These are phyloP conservation scores for Lycaena phlaeas DNA, from an alignment of 2,888 invertebrate genomes.

Conservation along the genomic window DNA sequence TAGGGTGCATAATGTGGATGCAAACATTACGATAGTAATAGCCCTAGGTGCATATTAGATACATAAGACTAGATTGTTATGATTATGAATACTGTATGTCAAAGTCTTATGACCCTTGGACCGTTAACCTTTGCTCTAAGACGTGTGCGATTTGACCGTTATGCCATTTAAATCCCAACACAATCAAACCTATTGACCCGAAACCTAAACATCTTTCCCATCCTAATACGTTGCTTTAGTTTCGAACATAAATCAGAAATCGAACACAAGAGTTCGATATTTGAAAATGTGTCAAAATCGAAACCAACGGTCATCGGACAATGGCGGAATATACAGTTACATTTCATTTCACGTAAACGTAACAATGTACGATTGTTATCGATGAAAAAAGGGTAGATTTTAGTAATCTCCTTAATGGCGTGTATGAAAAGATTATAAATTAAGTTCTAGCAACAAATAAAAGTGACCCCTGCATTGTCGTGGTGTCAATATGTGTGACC, in stretches of 20 bases:
- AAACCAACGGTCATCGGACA: conserved; percentile 53
- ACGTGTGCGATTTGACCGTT: conserved; percentile 67
- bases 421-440: conserved; percentile 75
- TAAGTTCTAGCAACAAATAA: conserved; percentile 73
- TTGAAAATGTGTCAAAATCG: conserved; percentile 62
- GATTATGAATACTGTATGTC: no score
- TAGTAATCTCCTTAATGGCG: conserved; percentile 72
- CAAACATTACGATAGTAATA: no score
- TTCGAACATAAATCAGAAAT: conserved; percentile 63
- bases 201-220: conserved; percentile 50
- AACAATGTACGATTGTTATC: conserved; percentile 68
- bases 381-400: conserved; percentile 68
- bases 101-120: no score
- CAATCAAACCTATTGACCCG: conserved; percentile 59
- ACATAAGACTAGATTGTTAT: no score
- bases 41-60: no score
- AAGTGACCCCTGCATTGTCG: conserved; percentile 70
- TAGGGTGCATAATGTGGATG: no score
- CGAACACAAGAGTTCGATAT: conserved; percentile 50
- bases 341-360: conserved; percentile 60
- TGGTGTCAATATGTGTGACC: conserved; percentile 73
- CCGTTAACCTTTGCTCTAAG: conserved; percentile 55
- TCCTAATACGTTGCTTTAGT: conserved; percentile 21
- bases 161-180: conserved; percentile 39
- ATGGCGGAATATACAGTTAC: conserved; percentile 47